These are phyloP conservation scores for Oreochromis grahami DNA, from an alignment of 2,797 vertebrate species.

Conservation along the genomic window DNA sequence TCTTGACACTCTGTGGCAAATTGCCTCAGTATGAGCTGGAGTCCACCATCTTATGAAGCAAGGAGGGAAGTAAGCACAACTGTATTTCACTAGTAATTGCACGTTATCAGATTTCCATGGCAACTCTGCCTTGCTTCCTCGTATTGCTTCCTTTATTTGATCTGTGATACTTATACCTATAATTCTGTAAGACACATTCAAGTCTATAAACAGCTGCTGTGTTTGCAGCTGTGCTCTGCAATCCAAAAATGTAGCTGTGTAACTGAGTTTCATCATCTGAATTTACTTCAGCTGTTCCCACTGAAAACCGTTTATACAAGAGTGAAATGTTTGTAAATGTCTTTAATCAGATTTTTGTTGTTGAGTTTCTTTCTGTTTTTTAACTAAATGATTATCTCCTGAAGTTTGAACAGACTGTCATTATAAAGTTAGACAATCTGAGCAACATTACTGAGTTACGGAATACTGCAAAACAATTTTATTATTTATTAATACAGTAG, in stretches of 20 bases:
- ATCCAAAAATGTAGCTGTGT: not conserved
- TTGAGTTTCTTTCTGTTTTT: not conserved
- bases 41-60: too few relatives aligned
- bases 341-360: fast-evolving
- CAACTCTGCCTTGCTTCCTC: not conserved
- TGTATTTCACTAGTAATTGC: too few relatives aligned
- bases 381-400: not conserved
- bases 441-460: not conserved
- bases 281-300: not conserved
- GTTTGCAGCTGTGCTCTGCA: not conserved
- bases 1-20: too few relatives aligned
- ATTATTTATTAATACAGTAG: not conserved
- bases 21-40: too few relatives aligned
- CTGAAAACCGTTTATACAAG: not conserved
- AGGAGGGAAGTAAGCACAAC: too few relatives aligned
- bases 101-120: too few relatives aligned
- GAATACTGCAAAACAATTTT: not conserved
- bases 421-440: not conserved
- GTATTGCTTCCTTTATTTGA: not conserved
- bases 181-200: not conserved
- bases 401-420: fast-evolving
- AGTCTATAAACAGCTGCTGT: not conserved
- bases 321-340: not conserved
- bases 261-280: not conserved
- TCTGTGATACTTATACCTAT: not conserved